These are phyloP conservation scores for Podilymbus podiceps DNA, from an alignment of 2,113 vertebrate species.

Conservation along the genomic window DNA sequence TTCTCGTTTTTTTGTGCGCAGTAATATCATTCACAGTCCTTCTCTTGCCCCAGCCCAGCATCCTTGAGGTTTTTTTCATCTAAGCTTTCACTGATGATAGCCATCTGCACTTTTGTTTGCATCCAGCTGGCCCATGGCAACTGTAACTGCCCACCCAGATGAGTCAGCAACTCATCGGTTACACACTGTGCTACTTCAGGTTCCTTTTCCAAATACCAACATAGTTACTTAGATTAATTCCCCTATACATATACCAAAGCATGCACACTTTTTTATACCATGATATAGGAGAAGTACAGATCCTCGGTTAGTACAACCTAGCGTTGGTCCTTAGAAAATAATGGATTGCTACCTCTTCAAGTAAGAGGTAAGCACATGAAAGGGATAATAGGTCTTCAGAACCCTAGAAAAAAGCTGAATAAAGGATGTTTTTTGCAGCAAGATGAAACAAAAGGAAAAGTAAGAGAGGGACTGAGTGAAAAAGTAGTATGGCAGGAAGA, in stretches of 20 bases:
- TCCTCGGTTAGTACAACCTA: background rate
- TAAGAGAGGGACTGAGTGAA: background rate
- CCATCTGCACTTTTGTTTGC: background rate
- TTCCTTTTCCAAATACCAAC: background rate
- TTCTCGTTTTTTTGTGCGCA: background rate
- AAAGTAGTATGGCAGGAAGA: background rate
- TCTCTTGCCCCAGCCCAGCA: background rate
- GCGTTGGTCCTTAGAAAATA: background rate
- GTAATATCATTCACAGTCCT: background rate
- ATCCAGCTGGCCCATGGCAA: background rate
- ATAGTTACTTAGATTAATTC: background rate
- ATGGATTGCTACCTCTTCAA: rapidly evolving
- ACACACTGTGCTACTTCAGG: background rate
- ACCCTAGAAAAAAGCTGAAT: background rate
- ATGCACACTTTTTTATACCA: background rate
- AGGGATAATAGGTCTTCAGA: background rate
- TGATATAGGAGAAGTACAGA: background rate
- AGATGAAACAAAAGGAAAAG: background rate
- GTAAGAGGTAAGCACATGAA: rapidly evolving
- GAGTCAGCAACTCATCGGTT: background rate
- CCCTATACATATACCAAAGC: background rate
- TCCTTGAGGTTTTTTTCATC: background rate
- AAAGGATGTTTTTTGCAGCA: background rate
- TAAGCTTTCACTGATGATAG: background rate
- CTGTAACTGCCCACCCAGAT: background rate